Evolutionary conservation across 2,797 vertebrate species (phyloP).

Genomic region (Pipistrellus pygmaeus): DNA sequence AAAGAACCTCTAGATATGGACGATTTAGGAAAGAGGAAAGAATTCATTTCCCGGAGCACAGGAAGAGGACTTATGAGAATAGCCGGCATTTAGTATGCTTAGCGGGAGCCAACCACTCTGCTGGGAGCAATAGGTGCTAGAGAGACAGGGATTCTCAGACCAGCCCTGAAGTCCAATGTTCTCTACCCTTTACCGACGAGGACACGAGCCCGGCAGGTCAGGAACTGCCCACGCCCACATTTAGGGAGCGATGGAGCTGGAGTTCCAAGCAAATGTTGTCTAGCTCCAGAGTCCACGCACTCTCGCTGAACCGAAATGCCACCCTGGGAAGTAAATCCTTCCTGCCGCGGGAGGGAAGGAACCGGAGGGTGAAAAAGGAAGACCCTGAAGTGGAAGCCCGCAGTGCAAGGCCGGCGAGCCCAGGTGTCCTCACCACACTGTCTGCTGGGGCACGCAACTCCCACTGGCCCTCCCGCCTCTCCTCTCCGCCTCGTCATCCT

Average conservation of each 20-base stretch:
- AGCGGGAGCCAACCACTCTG: neutral
- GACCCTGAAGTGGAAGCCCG: neutral
- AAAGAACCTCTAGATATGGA: neutral
- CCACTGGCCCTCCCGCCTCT: neutral
- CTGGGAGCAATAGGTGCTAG: neutral
- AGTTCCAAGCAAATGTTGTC: neutral
- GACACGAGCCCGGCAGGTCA: neutral
- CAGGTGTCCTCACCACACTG: neutral
- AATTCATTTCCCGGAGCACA: neutral
- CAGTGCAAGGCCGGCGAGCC: neutral
- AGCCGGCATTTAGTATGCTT: neutral
- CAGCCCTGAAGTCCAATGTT: neutral
- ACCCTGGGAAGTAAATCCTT: neutral
- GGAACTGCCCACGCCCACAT: neutral
- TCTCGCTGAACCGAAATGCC: neutral
- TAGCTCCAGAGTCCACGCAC: neutral
- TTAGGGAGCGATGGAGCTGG: neutral
- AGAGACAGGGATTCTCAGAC: neutral
- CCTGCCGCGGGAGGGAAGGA: neutral
- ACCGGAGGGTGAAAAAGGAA: neutral
- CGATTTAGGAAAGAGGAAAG: constrained; percentile 13
- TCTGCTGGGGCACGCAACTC: neutral
- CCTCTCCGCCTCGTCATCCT: neutral
- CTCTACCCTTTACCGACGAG: neutral
- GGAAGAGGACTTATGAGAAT: neutral